Conservation (phyloP, 2,113 vertebrate genomes). For the Atlantisia rogersi region DNA sequence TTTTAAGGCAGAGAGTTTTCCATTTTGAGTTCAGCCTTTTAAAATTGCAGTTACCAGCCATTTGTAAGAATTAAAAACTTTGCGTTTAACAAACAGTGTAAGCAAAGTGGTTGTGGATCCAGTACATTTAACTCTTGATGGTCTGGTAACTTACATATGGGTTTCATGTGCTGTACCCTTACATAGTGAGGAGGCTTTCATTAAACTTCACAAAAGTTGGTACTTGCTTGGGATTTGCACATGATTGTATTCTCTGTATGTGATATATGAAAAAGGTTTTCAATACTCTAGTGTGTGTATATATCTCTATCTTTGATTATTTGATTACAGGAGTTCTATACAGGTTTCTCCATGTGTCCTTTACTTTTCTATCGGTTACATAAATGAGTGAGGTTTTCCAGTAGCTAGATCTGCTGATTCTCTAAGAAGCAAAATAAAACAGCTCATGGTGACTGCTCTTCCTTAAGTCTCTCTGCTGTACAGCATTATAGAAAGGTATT, state of each 20-base stretch:
- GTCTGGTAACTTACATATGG: background rate
- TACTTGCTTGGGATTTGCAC: background rate
- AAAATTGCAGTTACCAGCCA: background rate
- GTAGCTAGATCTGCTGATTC: background rate
- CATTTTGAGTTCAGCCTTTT: background rate
- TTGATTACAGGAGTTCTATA: background rate
- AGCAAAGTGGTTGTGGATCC: background rate
- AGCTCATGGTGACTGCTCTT: background rate
- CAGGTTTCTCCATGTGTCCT: background rate
- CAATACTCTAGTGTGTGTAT: background rate
- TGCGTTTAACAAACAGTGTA: background rate
- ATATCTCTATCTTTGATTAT: background rate
- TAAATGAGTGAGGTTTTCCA: background rate
- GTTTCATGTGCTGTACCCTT: background rate
- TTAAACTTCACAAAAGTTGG: background rate
- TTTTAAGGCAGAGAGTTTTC: background rate
- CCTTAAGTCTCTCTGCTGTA: background rate
- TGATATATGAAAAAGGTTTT: background rate
- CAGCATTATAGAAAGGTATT: background rate
- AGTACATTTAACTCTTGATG: background rate
- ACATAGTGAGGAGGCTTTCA: background rate
- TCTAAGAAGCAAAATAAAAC: background rate
- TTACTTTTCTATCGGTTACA: background rate
- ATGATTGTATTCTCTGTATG: background rate
- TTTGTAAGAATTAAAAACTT: background rate